These are phyloP conservation scores for Anseranas semipalmata DNA, from an alignment of 2,113 vertebrate species.

Conservation along the genomic window DNA sequence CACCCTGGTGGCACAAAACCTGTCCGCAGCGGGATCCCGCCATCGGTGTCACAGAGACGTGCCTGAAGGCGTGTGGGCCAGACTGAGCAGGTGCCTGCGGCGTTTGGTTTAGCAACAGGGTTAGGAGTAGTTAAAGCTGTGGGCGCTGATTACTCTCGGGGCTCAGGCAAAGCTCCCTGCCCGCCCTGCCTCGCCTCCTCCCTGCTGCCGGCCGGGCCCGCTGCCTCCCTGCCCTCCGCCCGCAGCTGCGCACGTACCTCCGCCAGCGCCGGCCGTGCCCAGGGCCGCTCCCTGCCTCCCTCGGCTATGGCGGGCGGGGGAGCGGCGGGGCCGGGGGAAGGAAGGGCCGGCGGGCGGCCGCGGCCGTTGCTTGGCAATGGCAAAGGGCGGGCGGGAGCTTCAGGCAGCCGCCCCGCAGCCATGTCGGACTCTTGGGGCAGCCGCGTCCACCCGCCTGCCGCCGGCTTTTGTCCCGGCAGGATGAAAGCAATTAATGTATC, in stretches of 20 bases:
- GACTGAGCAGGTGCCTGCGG: fast-evolving
- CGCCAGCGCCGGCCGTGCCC: not conserved
- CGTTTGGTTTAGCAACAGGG: fast-evolving
- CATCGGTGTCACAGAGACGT: not conserved
- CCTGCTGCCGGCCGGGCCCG: not conserved
- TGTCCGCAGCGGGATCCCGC: fast-evolving
- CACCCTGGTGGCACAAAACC: not conserved
- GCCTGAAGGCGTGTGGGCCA: not conserved
- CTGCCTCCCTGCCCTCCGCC: not conserved
- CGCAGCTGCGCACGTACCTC: not conserved
- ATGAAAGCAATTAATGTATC: not conserved
- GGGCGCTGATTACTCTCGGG: too few species aligned
- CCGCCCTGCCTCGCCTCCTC: too few species aligned
- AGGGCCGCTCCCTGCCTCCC: not conserved
- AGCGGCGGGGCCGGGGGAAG: not conserved
- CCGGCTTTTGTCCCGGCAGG: not conserved
- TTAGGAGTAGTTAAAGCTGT: not conserved
- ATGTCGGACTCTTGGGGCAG: not conserved
- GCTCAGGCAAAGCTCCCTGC: not conserved
- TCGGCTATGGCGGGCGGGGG: not conserved
- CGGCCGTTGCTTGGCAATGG: not conserved
- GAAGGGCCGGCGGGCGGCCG: not conserved
- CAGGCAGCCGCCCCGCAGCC: not conserved
- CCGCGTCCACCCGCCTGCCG: not conserved
- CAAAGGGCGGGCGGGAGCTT: not conserved